Base-by-base conservation (phyloP, 2,888 invertebrate genomes). In the Schrankia costaestrigalis region DNA sequence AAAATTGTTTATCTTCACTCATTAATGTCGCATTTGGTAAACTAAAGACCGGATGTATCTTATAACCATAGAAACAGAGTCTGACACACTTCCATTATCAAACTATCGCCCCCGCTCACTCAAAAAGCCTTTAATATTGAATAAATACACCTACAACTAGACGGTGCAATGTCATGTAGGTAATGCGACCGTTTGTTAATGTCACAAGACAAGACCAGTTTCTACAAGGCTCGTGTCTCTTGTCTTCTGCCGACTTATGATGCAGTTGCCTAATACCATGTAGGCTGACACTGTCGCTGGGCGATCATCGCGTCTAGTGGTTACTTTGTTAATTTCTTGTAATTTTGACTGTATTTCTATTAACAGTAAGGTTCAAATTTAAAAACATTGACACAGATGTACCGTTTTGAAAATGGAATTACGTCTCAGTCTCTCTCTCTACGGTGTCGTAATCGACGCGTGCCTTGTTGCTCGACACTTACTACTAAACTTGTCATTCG, bases 401-500 rank as follows among this genome's bases (percentile, higher is more conserved):
- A 68, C 65, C 63, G 67, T 72, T 74, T 70, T 53, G 46, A 71
- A 73, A 71, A 71, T 65, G 62, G 58, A 63, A 63, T 64, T 60
- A 70, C 59, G 43, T 50, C 45, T n/a, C n/a, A n/a, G 58, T 58
- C 52, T 46, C 47, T 31, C 41, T 35, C 37, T 44, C 39, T 17
- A 45, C 44, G 56, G 51, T 84, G 81, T 80, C 65, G 83, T 75
- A 84, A 83, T 70, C 51, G 79, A 74, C 82, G 80, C 82, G 81
- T 82, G 82, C 77, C 75, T 63, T 44, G 56, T 43, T 61, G 50
- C 61, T 65, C 42, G 46, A 58, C 63, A 47, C 48, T 56, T 50
- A 53, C 49, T 46, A 43, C 17, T 35, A 31, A 44, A 17, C 10
- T 26, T 17, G 39, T 33, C 21, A 35, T 46, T 55, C 44, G 33